These are phyloP conservation scores for Corythoichthys haematopterus DNA, from an alignment of 2,113 vertebrate genomes.

Conservation along the genomic window DNA sequence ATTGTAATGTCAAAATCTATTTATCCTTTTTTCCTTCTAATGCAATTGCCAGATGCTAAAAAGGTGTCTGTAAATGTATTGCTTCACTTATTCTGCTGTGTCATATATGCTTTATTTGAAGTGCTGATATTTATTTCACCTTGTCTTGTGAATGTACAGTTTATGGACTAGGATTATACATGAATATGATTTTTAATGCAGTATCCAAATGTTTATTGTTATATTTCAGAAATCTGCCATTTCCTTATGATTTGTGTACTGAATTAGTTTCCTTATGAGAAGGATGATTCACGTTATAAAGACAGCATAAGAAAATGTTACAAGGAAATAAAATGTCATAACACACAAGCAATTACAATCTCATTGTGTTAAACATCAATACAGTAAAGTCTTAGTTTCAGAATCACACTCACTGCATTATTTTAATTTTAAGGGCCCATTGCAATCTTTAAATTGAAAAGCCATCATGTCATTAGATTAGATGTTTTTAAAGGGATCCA, in stretches of 20 bases:
- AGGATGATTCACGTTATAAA: conserved; percentile 40
- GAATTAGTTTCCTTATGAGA: conserved; percentile 22
- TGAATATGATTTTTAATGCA: conserved; percentile 27
- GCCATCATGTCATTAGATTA: background rate
- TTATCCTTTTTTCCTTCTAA: conserved; percentile 25
- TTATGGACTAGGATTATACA: conserved; percentile 24
- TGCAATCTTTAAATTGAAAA: background rate
- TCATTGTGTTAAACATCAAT: conserved; percentile 13
- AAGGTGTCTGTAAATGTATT: conserved; percentile 32
- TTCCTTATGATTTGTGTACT: conserved; percentile 14
- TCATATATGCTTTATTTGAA: conserved; percentile 39
- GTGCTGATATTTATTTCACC: conserved; percentile 51
- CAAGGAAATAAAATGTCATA: conserved; percentile 42
- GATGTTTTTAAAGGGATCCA: background rate
- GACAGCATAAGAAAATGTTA: conserved; percentile 18
- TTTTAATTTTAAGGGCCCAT: background rate
- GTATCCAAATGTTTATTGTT: conserved; percentile 32
- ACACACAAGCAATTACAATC: conserved; percentile 2
- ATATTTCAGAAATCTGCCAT: conserved; percentile 2
- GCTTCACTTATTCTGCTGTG: conserved; percentile 23
- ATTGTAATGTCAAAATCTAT: conserved; percentile 42
- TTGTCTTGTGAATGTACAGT: conserved; percentile 44
- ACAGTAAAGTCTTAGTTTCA: background rate
- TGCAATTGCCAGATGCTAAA: conserved; percentile 32
- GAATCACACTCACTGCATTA: background rate